Evolutionary conservation across 2,888 invertebrate species (phyloP), one percentile per base, ranked within the genome.

Genomic region (Arrhopalites spinosus): DNA sequence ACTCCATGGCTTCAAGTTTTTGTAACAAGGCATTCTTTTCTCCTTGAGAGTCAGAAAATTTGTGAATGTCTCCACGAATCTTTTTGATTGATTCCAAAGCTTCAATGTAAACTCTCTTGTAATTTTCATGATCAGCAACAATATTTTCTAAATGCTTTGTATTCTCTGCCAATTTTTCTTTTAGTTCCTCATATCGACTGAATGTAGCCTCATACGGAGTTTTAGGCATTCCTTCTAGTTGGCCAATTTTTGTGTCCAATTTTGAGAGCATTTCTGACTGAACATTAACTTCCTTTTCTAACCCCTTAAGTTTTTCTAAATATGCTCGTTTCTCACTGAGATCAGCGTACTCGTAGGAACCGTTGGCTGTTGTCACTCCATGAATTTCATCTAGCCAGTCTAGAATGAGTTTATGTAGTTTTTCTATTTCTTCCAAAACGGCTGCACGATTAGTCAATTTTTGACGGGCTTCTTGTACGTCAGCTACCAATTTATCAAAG

Each of bases 361-460:
- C 90, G 25, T 85, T 85, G 1, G 90, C 89, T 84, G 91, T 91
- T 8, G 95, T 89, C 85, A 94, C 94, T 67, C 91, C 90, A 84
- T 95, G 94, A 77, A 94, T 90, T 84, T 96, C 96, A 78, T 93
- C 92, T 75, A 97, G 87, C 95, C 96, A 96, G 84, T 94, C 93
- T 7, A 90, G 88, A 75, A 96, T 88, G 59, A 94, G 89, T 84
- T 93, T 92, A 47, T 75, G 75, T 13, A 91, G 88, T 86, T 96
- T 94, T 78, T 93, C 92, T 78, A 95, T 90, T 85, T 96, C 95
- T 86, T 95, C 95, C 80, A 96, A 89, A 83, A 94, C 91, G 0
- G 91, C 87, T 0, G 93, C 91, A 81, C 93, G 89, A 61, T 88
- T 89, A 20, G 93, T 90, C 53, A 96, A 86, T 82, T 90, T 91